These are phyloP conservation scores for Tricholaema leucomelas DNA, from an alignment of 2,113 vertebrate genomes.

Conservation along the genomic window DNA sequence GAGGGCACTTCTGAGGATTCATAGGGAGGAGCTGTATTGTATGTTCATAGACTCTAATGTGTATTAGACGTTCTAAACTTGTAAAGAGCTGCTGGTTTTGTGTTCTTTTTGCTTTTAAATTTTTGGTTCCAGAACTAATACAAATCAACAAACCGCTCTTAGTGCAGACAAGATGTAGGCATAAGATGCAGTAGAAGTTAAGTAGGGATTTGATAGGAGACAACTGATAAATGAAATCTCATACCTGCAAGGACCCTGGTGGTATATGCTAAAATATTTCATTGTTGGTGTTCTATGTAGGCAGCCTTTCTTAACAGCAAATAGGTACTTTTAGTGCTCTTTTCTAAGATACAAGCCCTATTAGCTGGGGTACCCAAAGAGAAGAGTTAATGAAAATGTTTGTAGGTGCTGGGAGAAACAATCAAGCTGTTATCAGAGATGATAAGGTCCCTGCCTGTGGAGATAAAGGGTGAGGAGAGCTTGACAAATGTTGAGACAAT, in stretches of 20 bases:
- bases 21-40: background rate
- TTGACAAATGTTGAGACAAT: background rate
- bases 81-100: no score
- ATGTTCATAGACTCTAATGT: background rate
- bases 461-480: background rate
- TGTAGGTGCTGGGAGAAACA: background rate
- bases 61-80: background rate
- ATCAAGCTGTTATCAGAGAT: background rate
- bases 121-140: no score
- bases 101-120: no score
- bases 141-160: background rate
- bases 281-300: background rate
- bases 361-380: background rate
- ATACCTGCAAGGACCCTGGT: background rate
- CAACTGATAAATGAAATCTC: background rate
- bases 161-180: background rate
- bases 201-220: background rate
- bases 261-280: background rate
- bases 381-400: background rate
- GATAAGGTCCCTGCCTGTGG: background rate
- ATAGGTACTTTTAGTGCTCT: background rate
- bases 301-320: background rate
- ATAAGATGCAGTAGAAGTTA: background rate
- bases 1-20: background rate
- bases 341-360: background rate